phyloP scores from a whole-genome alignment of 2,797 vertebrate genomes.

The Peromyscus eremicus region DNA sequence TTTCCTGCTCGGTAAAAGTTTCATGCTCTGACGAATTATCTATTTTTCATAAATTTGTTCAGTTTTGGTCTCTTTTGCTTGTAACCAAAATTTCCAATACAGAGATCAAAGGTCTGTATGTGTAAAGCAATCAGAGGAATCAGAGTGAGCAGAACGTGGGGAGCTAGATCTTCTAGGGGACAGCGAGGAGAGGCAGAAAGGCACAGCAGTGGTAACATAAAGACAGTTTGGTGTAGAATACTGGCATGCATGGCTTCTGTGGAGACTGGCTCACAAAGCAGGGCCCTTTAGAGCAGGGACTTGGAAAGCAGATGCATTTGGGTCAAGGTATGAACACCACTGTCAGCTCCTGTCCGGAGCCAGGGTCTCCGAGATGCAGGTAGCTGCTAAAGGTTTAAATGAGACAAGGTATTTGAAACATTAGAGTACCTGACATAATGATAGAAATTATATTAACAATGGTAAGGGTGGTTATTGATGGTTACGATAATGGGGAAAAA shows the following conservation, averaged over 20 bases:
- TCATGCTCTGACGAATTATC: conserved; percentile 6
- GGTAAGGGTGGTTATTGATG: neutral
- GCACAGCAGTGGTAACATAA: neutral
- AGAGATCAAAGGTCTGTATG: neutral
- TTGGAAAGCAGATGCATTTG: conserved; percentile 8
- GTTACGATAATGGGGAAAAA: conserved; percentile 11
- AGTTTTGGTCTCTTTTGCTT: conserved; percentile 5
- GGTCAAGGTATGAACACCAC: neutral
- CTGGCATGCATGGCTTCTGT: neutral
- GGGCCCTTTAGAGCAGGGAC: neutral
- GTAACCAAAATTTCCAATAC: neutral
- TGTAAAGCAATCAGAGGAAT: neutral
- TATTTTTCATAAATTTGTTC: neutral
- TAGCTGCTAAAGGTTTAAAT: neutral
- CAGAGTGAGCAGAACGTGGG: neutral
- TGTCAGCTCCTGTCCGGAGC: neutral
- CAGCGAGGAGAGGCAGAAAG: neutral
- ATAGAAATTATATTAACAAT: neutral
- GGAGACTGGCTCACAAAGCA: neutral
- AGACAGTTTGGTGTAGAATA: neutral
- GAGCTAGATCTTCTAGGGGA: neutral
- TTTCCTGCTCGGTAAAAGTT: conserved; percentile 2
- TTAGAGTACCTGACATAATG: neutral
- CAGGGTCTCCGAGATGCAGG: neutral
- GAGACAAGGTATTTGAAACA: conserved; percentile 39